Conservation (phyloP, 2,888 invertebrate genomes). For the Melanostoma scalare region DNA sequence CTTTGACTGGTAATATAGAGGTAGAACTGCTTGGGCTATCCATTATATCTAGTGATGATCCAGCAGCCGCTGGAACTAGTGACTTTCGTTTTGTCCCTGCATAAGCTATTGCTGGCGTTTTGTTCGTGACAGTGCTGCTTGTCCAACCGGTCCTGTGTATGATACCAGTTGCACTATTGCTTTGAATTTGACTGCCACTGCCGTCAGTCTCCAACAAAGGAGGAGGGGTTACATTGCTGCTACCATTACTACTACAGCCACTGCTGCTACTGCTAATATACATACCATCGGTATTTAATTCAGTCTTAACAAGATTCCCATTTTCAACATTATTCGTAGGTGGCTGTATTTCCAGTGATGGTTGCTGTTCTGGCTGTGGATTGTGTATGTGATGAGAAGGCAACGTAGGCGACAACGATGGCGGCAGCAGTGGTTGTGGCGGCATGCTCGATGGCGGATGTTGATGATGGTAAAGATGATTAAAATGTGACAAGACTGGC, state of each 20-base stretch:
- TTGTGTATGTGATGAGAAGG: slow-evolving; percentile 40
- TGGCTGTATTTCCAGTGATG: slow-evolving; percentile 14
- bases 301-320: slow-evolving; percentile 69
- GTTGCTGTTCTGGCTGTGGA: slow-evolving; percentile 38
- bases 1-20: slow-evolving; percentile 23
- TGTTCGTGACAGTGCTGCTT: not conserved
- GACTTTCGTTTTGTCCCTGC: slow-evolving; percentile 35
- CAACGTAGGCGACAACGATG: slow-evolving; percentile 28
- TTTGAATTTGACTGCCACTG: not conserved
- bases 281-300: slow-evolving; percentile 70
- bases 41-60: slow-evolving; percentile 19
- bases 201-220: not conserved
- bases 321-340: slow-evolving; percentile 20
- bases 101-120: slow-evolving; percentile 26
- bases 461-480: slow-evolving; percentile 59
- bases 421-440: slow-evolving; percentile 12
- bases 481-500: slow-evolving; percentile 59
- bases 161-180: slow-evolving; percentile 14
- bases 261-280: slow-evolving; percentile 64
- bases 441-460: slow-evolving; percentile 28
- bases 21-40: slow-evolving; percentile 23
- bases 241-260: slow-evolving; percentile 65
- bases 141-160: slow-evolving; percentile 25
- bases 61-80: slow-evolving; percentile 35
- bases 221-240: slow-evolving; percentile 56